phyloP scores from a whole-genome alignment of 30 jellyfish, hydroid and myxozoan species.

The Turritopsis dohrnii region DNA sequence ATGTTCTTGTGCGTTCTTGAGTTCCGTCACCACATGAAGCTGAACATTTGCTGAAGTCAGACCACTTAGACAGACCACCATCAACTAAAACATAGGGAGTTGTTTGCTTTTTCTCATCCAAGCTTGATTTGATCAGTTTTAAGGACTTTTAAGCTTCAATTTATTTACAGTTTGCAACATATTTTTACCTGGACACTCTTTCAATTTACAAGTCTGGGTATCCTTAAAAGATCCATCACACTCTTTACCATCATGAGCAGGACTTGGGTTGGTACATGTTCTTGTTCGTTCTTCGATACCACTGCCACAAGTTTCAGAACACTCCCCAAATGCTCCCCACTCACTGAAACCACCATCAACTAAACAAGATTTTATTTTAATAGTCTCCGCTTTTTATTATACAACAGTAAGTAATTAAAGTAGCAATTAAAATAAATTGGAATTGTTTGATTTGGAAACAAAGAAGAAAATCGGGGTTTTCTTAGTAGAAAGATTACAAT shows the following conservation, averaged over 20 bases:
- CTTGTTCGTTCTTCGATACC: slow-evolving; percentile 12
- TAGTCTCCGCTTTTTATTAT: neutral
- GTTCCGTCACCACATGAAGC: slow-evolving; percentile 49
- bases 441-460: too few species aligned
- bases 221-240: neutral
- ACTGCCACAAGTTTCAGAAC: slow-evolving; percentile 13
- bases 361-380: neutral
- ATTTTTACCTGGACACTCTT: neutral
- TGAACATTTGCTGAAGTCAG: slow-evolving; percentile 18
- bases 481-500: too few species aligned
- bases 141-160: too few species aligned
- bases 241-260: slow-evolving; percentile 17
- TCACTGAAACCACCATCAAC: slow-evolving; percentile 27
- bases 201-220: neutral
- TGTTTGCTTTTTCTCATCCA: too few species aligned
- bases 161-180: too few species aligned
- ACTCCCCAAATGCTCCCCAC: slow-evolving; percentile 17
- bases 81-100: slow-evolving; percentile 12
- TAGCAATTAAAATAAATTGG: too few species aligned
- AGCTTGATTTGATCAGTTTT: too few species aligned
- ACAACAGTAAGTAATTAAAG: too few species aligned
- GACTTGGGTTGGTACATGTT: slow-evolving; percentile 16
- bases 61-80: slow-evolving; percentile 30
- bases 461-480: too few species aligned
- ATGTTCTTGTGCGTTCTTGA: slow-evolving; percentile 33